Evolutionary conservation across 2,888 invertebrate genomes (phyloP), one percentile per base, ranked within the genome.

Genomic region (Cosmopolites sordidus): DNA sequence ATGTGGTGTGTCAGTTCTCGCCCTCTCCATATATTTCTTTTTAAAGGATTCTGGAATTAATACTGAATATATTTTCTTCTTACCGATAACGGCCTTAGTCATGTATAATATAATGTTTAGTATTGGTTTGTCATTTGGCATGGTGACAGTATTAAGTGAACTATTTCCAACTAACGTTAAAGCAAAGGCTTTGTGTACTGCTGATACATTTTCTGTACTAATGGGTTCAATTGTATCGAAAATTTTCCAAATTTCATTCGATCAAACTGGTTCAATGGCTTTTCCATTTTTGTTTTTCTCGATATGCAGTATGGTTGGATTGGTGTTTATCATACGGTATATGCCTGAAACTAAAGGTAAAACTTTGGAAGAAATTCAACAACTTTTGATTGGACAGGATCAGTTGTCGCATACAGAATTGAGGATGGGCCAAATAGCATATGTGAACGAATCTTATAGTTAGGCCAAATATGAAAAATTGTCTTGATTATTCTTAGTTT

Each of bases 281-380:
- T 77, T 81, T 62, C 81, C 82, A 58, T 85, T 85, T 69, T 80
- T 81, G 74, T 79, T 81, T 64, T 86, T 84, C 69, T 76, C 82
- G 0, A 64, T 73, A 5, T 82, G 80, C 66, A 82, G 83, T 27
- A 69, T 80, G 16, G 57, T 83, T 51, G 84, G 84, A 0, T 72
- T 83, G 44, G 70, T 80, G 53, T 83, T 82, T 67, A 80, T 84
- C 65, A 61, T 78, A 30, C 72, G 78, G 22, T 72, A 79, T 59
- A 77, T 86, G 17, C 84, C 85, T 0, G 86, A 86, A 71, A 86
- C 86, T 2, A 85, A 83, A 68, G 84, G 84, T 50, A 84, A 84
- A 66, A 83, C 84, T 3, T 78, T 86, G 65, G 78, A 83, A 46
- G 79, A 81, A 64, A 86, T 86, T 63, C 85, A 86, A 65, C 79